Evolutionary conservation across 2,113 vertebrate species (phyloP).

Genomic region (Brevimyrus niger): DNA sequence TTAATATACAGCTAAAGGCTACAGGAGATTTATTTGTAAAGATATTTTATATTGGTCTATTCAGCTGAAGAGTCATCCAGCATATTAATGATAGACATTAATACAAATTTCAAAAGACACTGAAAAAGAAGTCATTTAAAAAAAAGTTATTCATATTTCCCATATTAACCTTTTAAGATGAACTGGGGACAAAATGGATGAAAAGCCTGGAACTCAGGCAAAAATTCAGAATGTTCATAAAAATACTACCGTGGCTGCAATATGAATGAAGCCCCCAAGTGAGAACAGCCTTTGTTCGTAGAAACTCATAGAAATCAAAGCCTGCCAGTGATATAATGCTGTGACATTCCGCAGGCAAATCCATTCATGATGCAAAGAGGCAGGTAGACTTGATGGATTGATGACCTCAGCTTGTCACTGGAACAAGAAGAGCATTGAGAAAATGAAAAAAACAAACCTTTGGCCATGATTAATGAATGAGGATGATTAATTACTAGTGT

Average conservation of each 20-base stretch:
- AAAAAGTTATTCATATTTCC: not conserved
- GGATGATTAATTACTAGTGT: not conserved
- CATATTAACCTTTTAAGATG: not conserved
- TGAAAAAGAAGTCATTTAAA: not conserved
- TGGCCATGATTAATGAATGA: not conserved
- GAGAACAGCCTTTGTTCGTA: not conserved
- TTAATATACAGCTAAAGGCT: not conserved
- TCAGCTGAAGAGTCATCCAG: not conserved
- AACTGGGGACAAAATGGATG: not conserved
- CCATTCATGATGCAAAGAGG: not conserved
- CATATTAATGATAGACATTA: not conserved
- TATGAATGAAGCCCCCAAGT: not conserved
- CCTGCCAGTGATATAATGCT: not conserved
- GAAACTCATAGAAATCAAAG: not conserved
- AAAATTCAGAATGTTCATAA: constrained; percentile 3
- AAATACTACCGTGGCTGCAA: not conserved
- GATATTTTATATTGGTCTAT: not conserved
- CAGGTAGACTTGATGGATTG: not conserved
- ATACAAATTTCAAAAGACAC: not conserved
- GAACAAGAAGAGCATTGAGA: not conserved
- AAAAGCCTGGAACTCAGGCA: not conserved
- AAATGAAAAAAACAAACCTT: not conserved
- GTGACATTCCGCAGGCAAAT: not conserved
- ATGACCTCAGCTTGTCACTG: not conserved
- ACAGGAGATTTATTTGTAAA: not conserved